Percentiles rank a stretch among this genome's conserved stretches.
Conservation (phyloP, 2,888 invertebrate species). For the Phrixothrix hirtus region DNA sequence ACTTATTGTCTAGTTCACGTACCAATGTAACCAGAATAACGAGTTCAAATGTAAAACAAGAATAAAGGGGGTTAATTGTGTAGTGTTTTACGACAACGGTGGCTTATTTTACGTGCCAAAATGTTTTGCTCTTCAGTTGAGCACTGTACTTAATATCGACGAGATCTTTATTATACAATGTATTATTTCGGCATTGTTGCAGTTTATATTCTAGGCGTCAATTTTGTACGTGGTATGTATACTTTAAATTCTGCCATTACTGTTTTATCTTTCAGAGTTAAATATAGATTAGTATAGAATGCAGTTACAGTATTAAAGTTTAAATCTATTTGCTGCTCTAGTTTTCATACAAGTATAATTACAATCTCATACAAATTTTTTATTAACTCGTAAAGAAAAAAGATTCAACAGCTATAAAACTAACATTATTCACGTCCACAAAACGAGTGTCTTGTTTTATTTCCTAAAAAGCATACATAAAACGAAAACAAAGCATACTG, state of each 20-base stretch:
- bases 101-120: constrained; percentile 14
- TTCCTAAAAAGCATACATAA: constrained; percentile 15
- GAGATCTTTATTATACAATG: constrained; percentile 11
- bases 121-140: constrained; percentile 11
- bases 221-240: constrained; percentile 17
- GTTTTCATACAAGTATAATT: no score
- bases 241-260: constrained; percentile 11
- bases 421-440: constrained; percentile 9
- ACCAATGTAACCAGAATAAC: constrained; percentile 8
- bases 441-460: constrained; percentile 16
- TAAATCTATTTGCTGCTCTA: no score
- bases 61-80: constrained; percentile 25
- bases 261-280: constrained; percentile 24
- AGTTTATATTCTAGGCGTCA: constrained; percentile 44
- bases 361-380: no score
- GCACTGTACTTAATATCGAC: constrained; percentile 11
- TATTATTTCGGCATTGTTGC: constrained; percentile 13
- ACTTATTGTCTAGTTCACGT: constrained; percentile 5
- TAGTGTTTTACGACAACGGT: constrained; percentile 9
- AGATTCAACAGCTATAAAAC: constrained; percentile 17
- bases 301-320: constrained; percentile 15
- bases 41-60: constrained; percentile 21
- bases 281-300: constrained; percentile 27
- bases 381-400: no score
- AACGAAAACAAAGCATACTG: constrained; percentile 12